Conservation (phyloP, 2,888 invertebrate genomes). For the Lycaena phlaeas region DNA sequence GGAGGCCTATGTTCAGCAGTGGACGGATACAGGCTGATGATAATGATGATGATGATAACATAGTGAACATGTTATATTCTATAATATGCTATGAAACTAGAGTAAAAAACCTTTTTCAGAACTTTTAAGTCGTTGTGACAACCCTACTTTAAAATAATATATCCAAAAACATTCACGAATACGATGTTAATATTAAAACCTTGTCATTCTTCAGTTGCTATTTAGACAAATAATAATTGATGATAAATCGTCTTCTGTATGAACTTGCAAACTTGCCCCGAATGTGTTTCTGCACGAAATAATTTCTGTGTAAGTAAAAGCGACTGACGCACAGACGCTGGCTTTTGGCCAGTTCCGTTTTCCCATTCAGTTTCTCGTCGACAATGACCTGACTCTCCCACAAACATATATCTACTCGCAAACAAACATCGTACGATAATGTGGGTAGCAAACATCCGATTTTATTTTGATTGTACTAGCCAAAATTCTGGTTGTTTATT, state of each 20-base stretch:
- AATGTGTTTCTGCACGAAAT: not conserved
- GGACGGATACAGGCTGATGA: too few relatives aligned
- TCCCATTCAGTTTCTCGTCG: constrained; percentile 57
- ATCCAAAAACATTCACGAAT: too few relatives aligned
- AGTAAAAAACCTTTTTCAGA: too few relatives aligned
- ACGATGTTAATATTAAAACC: not conserved
- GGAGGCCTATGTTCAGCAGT: too few relatives aligned
- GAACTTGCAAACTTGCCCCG: not conserved
- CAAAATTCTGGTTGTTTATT: not conserved
- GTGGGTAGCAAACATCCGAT: not conserved
- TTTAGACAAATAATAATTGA: not conserved
- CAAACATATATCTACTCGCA: constrained; percentile 15
- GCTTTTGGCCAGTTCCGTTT: constrained; percentile 54
- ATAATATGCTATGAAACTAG: too few relatives aligned
- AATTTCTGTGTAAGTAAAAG: constrained; percentile 26
- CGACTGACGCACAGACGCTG: constrained; percentile 54
- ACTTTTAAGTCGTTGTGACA: too few relatives aligned
- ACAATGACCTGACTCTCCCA: constrained; percentile 57
- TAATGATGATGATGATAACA: too few relatives aligned
- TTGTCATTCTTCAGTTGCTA: not conserved
- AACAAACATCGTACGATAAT: constrained; percentile 7
- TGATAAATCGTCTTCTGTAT: not conserved
- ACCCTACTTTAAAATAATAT: too few relatives aligned
- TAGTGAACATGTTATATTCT: too few relatives aligned
- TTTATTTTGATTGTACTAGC: not conserved